Conservation (phyloP, 2,113 vertebrate species). For the Thinocorus orbignyianus region DNA sequence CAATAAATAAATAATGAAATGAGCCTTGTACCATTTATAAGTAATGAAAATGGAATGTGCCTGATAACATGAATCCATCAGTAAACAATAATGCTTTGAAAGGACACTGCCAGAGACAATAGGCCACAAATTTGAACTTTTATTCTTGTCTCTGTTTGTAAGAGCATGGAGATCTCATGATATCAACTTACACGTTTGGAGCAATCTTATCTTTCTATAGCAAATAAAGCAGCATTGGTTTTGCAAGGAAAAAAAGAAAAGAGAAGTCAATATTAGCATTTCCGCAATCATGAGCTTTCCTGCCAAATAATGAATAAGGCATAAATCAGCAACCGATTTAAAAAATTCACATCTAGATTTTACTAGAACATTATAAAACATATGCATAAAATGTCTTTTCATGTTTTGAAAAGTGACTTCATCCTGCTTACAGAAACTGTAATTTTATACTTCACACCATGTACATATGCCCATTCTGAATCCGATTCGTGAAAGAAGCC, state of each 20-base stretch:
- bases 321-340: not conserved
- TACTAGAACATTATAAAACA: not conserved
- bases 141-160: not conserved
- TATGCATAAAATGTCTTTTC: not conserved
- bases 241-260: not conserved
- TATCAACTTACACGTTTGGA: not conserved
- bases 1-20: conserved; percentile 32
- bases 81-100: conserved; percentile 4
- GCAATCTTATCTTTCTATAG: not conserved
- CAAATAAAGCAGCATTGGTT: not conserved
- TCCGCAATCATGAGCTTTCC: not conserved
- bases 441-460: not conserved
- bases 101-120: not conserved
- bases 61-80: not conserved
- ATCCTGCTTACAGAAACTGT: not conserved
- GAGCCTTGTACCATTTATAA: conserved; percentile 26
- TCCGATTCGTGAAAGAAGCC: not conserved
- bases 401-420: not conserved
- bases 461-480: not conserved
- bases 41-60: conserved; percentile 20
- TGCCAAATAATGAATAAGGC: not conserved
- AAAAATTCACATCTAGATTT: not conserved
- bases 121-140: not conserved
- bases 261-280: not conserved
- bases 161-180: not conserved